Conservation (phyloP, 2,113 vertebrate genomes). For the Castor canadensis region DNA sequence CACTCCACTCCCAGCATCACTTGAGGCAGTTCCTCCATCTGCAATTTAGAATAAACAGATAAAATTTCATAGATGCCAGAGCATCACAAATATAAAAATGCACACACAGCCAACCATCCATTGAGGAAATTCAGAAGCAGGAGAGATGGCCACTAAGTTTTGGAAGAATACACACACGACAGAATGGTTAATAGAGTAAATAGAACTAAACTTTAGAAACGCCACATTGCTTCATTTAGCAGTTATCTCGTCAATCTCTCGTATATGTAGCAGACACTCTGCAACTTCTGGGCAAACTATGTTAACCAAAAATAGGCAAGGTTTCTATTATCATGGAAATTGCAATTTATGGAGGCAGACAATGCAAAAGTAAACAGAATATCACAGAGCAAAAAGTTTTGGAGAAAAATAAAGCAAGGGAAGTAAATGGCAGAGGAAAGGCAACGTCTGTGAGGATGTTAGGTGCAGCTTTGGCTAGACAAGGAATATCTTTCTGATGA, state of each 20-base stretch:
- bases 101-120: rapidly evolving
- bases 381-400: background rate
- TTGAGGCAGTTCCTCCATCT: background rate
- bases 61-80: background rate
- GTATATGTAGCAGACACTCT: background rate
- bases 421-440: background rate
- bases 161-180: background rate
- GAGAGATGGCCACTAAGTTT: background rate
- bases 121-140: background rate
- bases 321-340: background rate
- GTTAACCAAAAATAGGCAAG: background rate
- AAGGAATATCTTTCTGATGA: background rate
- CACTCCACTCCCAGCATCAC: no score
- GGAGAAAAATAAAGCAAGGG: background rate
- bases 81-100: background rate
- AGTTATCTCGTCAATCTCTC: background rate
- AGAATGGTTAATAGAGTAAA: background rate
- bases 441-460: background rate
- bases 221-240: background rate
- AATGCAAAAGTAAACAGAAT: background rate
- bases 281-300: background rate
- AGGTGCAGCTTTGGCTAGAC: background rate
- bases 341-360: background rate
- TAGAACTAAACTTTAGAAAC: background rate
- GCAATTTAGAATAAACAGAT: background rate